Percentiles rank a stretch among this genome's conserved stretches.
Evolutionary conservation across 2,113 vertebrate genomes (phyloP).

Genomic region (Meriones unguiculatus): DNA sequence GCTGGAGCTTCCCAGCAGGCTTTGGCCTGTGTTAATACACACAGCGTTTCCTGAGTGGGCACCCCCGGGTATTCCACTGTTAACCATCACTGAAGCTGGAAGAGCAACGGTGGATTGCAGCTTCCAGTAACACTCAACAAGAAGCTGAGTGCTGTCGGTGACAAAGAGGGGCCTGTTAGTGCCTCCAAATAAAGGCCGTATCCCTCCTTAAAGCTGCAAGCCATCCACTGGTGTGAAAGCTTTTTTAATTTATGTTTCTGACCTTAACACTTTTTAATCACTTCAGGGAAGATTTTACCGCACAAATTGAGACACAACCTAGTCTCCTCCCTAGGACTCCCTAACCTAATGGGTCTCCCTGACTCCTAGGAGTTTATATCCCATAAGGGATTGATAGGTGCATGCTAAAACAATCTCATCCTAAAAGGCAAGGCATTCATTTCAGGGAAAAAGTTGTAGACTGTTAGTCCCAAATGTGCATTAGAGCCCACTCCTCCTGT

Average conservation of each 20-base stretch:
- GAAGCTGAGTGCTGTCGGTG: not conserved
- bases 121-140: not conserved
- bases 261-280: not conserved
- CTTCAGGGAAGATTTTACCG: not conserved
- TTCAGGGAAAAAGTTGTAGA: not conserved
- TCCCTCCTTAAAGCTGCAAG: not conserved
- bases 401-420: not conserved
- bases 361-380: not conserved
- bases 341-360: not conserved
- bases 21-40: not conserved
- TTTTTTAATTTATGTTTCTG: slow-evolving; percentile 32
- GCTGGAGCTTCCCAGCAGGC: not conserved
- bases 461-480: not conserved
- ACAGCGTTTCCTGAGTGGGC: not conserved
- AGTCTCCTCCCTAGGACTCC: not conserved
- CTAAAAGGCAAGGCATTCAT: not conserved
- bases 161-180: not conserved
- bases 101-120: not conserved
- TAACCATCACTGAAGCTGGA: not conserved
- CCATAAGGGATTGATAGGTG: not conserved
- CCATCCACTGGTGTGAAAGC: slow-evolving; percentile 38
- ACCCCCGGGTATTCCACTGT: not conserved
- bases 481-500: not conserved
- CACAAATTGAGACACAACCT: not conserved
- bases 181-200: slow-evolving; percentile 23